Evolutionary conservation across 2,888 invertebrate genomes (phyloP).

Genomic region (Watsonalla binaria): DNA sequence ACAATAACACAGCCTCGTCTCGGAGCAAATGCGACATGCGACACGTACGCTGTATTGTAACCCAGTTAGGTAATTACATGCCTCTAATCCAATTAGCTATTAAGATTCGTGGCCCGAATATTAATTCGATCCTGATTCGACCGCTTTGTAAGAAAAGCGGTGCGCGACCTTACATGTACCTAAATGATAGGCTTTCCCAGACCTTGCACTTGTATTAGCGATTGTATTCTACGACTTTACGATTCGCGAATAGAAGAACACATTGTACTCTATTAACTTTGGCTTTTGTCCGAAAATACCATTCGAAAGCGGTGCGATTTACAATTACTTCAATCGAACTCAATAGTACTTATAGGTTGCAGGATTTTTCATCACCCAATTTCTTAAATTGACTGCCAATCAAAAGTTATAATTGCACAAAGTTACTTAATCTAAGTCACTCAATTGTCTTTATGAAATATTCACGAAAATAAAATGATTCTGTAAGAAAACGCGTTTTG

Average conservation of each 20-base stretch:
- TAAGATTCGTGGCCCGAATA: conserved; percentile 76
- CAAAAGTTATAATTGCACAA: neutral
- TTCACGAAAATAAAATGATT: neutral
- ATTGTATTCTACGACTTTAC: conserved; percentile 18
- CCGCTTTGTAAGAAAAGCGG: conserved; percentile 56
- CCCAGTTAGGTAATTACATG: conserved; percentile 75
- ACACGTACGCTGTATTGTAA: conserved; percentile 67
- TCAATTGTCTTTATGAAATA: neutral
- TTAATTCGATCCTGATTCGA: conserved; percentile 63
- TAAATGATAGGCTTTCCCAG: conserved; percentile 14
- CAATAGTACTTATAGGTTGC: no score
- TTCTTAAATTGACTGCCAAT: neutral
- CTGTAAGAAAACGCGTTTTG: neutral
- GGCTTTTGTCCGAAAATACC: no score
- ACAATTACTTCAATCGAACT: no score
- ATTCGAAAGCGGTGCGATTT: no score
- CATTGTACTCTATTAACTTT: neutral
- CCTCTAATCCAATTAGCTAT: conserved; percentile 78
- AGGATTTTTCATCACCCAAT: neutral
- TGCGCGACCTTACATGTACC: conserved; percentile 54
- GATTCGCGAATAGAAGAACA: no score
- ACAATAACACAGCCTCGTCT: conserved; percentile 38
- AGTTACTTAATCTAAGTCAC: neutral
- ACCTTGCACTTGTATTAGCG: conserved; percentile 25
- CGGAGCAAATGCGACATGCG: conserved; percentile 26